Conservation (phyloP, 1,140 invertebrate genomes). For the Drosophila ercepeae region DNA sequence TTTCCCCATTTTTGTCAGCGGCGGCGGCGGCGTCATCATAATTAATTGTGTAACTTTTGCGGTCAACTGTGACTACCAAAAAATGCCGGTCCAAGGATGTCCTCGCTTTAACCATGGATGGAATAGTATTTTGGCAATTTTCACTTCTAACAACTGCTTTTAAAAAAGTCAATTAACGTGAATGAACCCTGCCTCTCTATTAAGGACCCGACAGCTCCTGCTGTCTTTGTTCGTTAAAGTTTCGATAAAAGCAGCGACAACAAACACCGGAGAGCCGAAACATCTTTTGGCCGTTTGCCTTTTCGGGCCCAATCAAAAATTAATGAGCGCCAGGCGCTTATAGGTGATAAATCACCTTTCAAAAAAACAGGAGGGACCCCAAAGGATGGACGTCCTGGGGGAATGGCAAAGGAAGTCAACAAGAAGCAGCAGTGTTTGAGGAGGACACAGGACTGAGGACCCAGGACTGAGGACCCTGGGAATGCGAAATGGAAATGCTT, state of each 20-base stretch:
- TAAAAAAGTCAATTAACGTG: slow-evolving; percentile 28
- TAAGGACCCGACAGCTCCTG: slow-evolving; percentile 39
- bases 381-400: background rate
- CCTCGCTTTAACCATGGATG: background rate
- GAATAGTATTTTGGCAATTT: slow-evolving; percentile 12
- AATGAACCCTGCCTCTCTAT: slow-evolving; percentile 38
- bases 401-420: background rate
- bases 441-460: background rate
- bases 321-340: slow-evolving; percentile 80
- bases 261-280: slow-evolving; percentile 38
- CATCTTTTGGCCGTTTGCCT: slow-evolving; percentile 56
- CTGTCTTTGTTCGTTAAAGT: slow-evolving; percentile 65
- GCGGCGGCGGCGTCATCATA: slow-evolving; percentile 49
- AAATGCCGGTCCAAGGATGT: background rate
- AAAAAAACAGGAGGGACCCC: slow-evolving; percentile 37
- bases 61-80: slow-evolving; percentile 44
- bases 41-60: slow-evolving; percentile 70
- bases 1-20: slow-evolving; percentile 40
- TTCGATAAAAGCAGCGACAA: slow-evolving; percentile 68
- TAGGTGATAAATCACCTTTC: slow-evolving; percentile 82
- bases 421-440: background rate
- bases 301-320: slow-evolving; percentile 81
- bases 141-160: background rate
- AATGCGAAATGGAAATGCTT: slow-evolving; percentile 33
- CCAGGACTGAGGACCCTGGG: slow-evolving; percentile 3